phyloP scores from a whole-genome alignment of 2,888 invertebrate species.

The Spisula solida region DNA sequence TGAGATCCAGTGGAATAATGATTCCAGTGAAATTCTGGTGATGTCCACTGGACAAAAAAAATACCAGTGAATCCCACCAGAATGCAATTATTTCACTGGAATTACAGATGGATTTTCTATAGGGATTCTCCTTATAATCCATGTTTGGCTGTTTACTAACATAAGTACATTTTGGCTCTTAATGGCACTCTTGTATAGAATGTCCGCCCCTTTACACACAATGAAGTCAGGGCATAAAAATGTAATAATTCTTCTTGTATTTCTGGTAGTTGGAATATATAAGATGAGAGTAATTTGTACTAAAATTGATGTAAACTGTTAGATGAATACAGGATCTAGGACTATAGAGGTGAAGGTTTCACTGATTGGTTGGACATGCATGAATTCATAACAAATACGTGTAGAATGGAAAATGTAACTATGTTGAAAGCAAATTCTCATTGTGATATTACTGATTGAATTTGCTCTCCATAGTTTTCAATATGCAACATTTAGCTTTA shows the following conservation, averaged over 20 bases:
- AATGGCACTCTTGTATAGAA: neutral
- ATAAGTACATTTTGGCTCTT: too few relatives aligned
- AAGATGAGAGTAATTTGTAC: neutral
- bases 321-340: neutral
- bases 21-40: too few relatives aligned
- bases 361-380: neutral
- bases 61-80: too few relatives aligned
- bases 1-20: too few relatives aligned
- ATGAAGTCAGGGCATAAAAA: too few relatives aligned
- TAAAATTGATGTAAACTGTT: slow-evolving; percentile 6
- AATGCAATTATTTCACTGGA: too few relatives aligned
- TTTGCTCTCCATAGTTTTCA: neutral
- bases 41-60: too few relatives aligned
- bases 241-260: neutral
- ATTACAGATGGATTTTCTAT: too few relatives aligned
- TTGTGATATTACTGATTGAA: neutral
- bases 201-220: neutral
- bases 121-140: too few relatives aligned
- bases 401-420: neutral
- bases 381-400: neutral
- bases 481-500: too few relatives aligned
- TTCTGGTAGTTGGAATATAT: neutral
- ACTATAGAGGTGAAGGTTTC: slow-evolving; percentile 2
- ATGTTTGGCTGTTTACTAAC: too few relatives aligned
- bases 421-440: neutral